These are phyloP conservation scores for Hippoglossus stenolepis DNA, from an alignment of 2,113 vertebrate genomes.

Conservation along the genomic window DNA sequence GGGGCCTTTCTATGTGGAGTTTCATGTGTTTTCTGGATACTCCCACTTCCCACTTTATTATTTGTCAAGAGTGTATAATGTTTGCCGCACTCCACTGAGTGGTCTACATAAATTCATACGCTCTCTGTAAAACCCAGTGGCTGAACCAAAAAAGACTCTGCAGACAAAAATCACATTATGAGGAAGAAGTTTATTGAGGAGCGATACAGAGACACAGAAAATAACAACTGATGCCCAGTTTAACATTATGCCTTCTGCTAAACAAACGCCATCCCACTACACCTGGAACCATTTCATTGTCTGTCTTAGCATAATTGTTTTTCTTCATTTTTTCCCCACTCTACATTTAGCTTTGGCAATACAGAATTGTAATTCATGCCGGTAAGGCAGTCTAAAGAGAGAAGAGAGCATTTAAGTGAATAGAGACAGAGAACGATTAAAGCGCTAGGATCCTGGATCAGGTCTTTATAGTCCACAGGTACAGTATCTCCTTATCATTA, in stretches of 20 bases:
- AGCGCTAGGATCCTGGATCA: slow-evolving; percentile 73
- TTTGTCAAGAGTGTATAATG: background rate
- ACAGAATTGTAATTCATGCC: slow-evolving; percentile 79
- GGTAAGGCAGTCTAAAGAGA: slow-evolving; percentile 79
- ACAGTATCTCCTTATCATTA: slow-evolving; percentile 78
- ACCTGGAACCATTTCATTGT: slow-evolving; percentile 53
- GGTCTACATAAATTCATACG: background rate
- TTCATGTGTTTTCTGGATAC: too few relatives aligned
- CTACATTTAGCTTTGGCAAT: slow-evolving; percentile 83
- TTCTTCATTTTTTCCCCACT: background rate
- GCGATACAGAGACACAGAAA: slow-evolving; percentile 83
- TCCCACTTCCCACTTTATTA: background rate
- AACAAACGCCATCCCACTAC: slow-evolving; percentile 85
- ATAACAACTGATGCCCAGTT: slow-evolving; percentile 93
- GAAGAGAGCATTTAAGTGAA: slow-evolving; percentile 74
- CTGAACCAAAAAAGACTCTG: slow-evolving; percentile 17
- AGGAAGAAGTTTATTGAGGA: slow-evolving; percentile 82
- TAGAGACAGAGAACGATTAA: slow-evolving; percentile 81
- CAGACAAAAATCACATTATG: slow-evolving; percentile 54
- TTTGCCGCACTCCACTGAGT: background rate
- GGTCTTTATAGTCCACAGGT: slow-evolving; percentile 77
- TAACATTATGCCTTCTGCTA: slow-evolving; percentile 90
- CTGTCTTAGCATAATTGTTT: slow-evolving; percentile 84
- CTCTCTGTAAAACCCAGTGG: background rate
- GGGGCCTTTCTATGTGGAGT: too few relatives aligned